Evolutionary conservation across 2,113 vertebrate species (phyloP).

Genomic region (Crocuta crocuta): DNA sequence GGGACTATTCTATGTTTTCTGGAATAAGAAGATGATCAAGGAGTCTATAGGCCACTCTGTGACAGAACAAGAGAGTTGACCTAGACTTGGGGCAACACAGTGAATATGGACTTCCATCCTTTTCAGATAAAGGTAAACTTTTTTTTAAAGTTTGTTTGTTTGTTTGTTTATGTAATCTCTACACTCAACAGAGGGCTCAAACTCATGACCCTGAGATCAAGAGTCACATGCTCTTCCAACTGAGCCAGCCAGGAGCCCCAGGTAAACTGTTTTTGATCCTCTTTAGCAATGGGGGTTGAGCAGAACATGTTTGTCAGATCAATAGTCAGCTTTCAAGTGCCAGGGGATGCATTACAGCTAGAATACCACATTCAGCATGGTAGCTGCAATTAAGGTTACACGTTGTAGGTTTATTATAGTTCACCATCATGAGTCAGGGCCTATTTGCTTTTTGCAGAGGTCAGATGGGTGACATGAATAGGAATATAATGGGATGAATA

Average conservation of each 20-base stretch:
- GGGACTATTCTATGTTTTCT: constrained; percentile 6
- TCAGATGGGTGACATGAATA: background rate
- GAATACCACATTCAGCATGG: background rate
- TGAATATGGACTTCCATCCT: background rate
- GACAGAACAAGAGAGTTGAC: background rate
- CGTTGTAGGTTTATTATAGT: background rate
- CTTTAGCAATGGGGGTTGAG: background rate
- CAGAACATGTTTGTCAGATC: constrained; percentile 24
- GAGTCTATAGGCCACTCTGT: background rate
- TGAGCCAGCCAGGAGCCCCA: background rate
- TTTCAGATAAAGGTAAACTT: background rate
- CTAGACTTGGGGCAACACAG: background rate
- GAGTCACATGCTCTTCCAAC: background rate
- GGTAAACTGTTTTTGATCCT: background rate
- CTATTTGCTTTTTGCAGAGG: background rate
- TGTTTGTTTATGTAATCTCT: background rate
- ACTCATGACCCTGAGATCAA: background rate
- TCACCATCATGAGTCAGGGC: background rate
- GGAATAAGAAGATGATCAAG: background rate
- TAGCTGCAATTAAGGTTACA: background rate
- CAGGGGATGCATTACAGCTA: background rate
- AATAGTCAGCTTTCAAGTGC: background rate
- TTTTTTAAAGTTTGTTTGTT: background rate
- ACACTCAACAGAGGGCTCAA: background rate
- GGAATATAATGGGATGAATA: background rate